Base-by-base conservation (phyloP, 2,797 vertebrate genomes). In the Centroberyx gerrardi region DNA sequence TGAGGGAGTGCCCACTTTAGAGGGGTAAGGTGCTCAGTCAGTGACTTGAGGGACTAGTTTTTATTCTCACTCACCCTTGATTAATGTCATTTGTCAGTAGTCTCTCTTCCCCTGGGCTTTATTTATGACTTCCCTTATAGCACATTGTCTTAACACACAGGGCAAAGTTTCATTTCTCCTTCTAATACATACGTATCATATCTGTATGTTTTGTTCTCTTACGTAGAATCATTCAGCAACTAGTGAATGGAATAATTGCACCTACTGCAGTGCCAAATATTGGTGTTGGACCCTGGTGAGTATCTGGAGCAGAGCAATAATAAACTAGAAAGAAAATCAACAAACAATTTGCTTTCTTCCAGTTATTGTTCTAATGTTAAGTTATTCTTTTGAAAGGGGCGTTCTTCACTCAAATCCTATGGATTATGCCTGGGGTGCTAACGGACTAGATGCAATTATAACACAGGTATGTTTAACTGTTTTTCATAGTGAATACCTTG, bases 391-490 rank as follows among this genome's bases (percentile, higher is more conserved):
- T 72, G 72, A 59, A 78, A 99, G 98, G 98, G 98, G 97, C 6
- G 96, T 98, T 93, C 94, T 99, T 90, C 98, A 99, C 90, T 99
- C 98, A 56, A 99, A 97, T 93, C 98, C 98, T 3, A 99, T 99
- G 98, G 98, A 99, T 95, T 99, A 99, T 0, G 98, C 98, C 8
- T 99, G 98, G 98, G 98, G 98, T 52, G 97, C 97, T 87, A 99
- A 99, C 0, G 98, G 98, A 82, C 92, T 99, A 88, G 98, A 99
- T 74, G 96, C 97, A 17, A 99, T 99, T 87, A 99, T 99, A 84
- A 99, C 98, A 40, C 98, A 99, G 97, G 98, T 99, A 96, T 42
- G 1, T 7, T 61, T 22, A 3, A 31, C 8, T 51, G 3, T 54
- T 40, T 27, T 53, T 13, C 4, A 63, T 27, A 59, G 0, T n/a